Conservation (phyloP, 2,797 vertebrate species). For the Catharus ustulatus region DNA sequence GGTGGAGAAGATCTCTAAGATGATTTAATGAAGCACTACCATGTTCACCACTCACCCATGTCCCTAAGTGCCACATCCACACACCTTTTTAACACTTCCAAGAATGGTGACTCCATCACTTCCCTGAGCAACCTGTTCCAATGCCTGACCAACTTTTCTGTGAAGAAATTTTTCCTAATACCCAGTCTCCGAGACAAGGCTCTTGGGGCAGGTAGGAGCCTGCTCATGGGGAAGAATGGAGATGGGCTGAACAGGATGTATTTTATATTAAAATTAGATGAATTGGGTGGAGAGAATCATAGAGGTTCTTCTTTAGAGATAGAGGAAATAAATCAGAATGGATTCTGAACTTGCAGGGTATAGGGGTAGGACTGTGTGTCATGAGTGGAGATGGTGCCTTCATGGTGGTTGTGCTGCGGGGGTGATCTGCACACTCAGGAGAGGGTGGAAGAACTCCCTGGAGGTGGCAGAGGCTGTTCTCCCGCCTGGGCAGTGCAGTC, state of each 20-base stretch:
- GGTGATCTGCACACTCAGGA: not conserved
- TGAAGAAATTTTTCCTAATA: not conserved
- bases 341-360: not conserved
- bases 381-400: not conserved
- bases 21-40: not conserved
- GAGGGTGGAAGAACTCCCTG: not conserved
- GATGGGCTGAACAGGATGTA: not conserved
- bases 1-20: not conserved
- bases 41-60: not conserved
- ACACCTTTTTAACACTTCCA: not conserved
- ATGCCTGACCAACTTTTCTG: not conserved
- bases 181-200: not conserved
- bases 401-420: not conserved
- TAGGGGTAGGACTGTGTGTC: not conserved
- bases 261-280: not conserved
- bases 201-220: not conserved
- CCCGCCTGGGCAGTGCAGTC: accelerated
- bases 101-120: not conserved
- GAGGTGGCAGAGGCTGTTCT: not conserved
- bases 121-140: not conserved
- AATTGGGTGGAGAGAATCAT: not conserved
- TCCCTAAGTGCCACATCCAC: not conserved
- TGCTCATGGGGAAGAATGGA: not conserved
- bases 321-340: not conserved
- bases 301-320: not conserved